Percentiles rank a stretch among this genome's conserved stretches.
Evolutionary conservation across 2,888 invertebrate genomes (phyloP).

Genomic region (Lasioglossum calceatum): DNA sequence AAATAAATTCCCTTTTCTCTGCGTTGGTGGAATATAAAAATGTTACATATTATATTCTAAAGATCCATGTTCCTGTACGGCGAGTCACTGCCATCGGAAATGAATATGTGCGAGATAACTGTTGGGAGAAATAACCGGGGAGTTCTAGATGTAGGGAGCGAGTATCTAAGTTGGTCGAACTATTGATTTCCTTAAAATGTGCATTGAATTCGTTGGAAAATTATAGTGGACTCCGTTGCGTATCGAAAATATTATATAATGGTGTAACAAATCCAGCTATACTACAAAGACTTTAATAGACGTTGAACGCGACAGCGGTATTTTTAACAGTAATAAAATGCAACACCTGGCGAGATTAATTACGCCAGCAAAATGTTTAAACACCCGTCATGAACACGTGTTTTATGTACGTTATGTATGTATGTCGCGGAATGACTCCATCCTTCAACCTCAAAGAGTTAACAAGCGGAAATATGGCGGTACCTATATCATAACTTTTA

Average conservation of each 20-base stretch:
- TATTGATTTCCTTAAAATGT: neutral
- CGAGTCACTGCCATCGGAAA: neutral
- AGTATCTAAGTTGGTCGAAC: neutral
- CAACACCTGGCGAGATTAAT: neutral
- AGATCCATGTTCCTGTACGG: neutral
- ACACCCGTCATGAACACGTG: conserved; percentile 11
- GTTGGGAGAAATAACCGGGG: neutral
- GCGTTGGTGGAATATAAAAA: neutral
- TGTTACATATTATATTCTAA: neutral
- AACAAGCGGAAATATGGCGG: neutral
- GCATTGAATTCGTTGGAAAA: neutral
- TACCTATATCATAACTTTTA: conserved; percentile 7
- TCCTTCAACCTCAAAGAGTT: neutral
- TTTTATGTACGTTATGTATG: conserved; percentile 13
- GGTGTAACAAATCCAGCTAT: neutral
- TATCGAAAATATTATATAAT: neutral
- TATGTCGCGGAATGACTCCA: neutral
- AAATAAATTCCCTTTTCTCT: neutral
- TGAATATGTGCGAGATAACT: neutral
- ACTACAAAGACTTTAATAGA: neutral
- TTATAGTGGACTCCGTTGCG: neutral
- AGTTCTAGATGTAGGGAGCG: neutral
- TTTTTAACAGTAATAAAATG: conserved; percentile 10
- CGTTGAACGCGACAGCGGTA: neutral
- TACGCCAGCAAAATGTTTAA: conserved; percentile 21